These are phyloP conservation scores for Brachionus koreanus DNA, from an alignment of 1,140 invertebrate species.

Conservation along the genomic window DNA sequence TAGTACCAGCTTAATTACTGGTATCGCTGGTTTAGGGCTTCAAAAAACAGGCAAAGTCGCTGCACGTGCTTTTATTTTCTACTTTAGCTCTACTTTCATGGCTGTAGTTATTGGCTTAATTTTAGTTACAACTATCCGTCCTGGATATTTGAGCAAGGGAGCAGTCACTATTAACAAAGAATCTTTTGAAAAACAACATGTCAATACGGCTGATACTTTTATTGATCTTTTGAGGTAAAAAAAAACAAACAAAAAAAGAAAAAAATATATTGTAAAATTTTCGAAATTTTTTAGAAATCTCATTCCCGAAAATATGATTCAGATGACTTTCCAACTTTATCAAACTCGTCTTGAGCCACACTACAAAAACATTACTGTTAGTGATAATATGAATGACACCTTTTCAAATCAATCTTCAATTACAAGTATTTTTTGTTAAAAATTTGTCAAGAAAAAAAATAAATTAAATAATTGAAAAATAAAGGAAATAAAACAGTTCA, in stretches of 20 bases:
- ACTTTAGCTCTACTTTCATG: slow-evolving; percentile 59
- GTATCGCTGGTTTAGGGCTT: slow-evolving; percentile 54
- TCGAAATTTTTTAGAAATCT: slow-evolving; percentile 45
- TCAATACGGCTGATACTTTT: slow-evolving; percentile 47
- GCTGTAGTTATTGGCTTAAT: slow-evolving; percentile 61
- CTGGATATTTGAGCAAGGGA: slow-evolving; percentile 49
- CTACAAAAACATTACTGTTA: slow-evolving; percentile 46
- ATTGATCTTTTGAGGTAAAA: slow-evolving; percentile 45
- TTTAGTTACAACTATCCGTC: slow-evolving; percentile 59
- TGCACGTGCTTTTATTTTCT: slow-evolving; percentile 59
- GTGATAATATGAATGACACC: slow-evolving; percentile 41
- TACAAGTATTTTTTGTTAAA: neutral
- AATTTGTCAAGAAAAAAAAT: neutral
- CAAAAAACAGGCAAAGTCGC: slow-evolving; percentile 58
- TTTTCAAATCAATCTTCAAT: slow-evolving; percentile 30
- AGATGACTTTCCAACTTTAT: slow-evolving; percentile 46
- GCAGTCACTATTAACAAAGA: neutral
- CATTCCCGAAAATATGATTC: slow-evolving; percentile 48
- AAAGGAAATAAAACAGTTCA: neutral
- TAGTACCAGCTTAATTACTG: slow-evolving; percentile 58
- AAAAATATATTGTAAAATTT: neutral
- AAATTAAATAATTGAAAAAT: neutral
- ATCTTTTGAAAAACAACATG: slow-evolving; percentile 39
- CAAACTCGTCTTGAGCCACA: neutral
- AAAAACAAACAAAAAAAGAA: neutral